Evolutionary conservation across 2,113 vertebrate species (phyloP), one percentile per base, ranked within the genome.

Genomic region (Vanacampus margaritifer): DNA sequence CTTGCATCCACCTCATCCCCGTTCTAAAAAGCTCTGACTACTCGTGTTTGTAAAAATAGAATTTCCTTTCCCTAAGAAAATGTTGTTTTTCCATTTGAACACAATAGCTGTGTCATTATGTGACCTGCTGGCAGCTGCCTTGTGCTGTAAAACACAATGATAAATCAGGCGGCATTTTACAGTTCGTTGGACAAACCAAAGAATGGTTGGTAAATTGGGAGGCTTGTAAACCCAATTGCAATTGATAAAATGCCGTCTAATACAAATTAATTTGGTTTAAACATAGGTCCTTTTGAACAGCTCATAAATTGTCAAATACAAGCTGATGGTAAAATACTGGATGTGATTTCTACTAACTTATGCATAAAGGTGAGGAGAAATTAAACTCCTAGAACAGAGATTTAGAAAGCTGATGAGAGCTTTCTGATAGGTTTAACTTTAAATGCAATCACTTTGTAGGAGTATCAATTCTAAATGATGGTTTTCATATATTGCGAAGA

Each of bases 201-300:
- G 79, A 78, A 80, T 79, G 87, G 90, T 91, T 88, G 83, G 80
- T 79, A 77, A 89, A 89, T 84, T 86, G 83, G 87, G 87, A 87
- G 78, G 73, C 79, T 86, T 88, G 84, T 90, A 13, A 90, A 91
- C 87, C 86, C 74, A 72, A 90, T 92, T 89, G 88, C 71, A 80
- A 85, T 78, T 84, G 82, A 76, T 78, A 84, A 79, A 80, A 86
- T 79, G 70, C 73, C 45, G 84, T 86, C 82, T 86, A 85, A 84
- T 86, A 86, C 86, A 82, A 86, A 75, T 72, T 83, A 69, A 84
- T 83, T 82, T 75, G 84, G 79, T 79, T 75, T 78, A 88, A 80
- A 85, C 83, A 86, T 80, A 69, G 28, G 65, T 73, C 76, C 72
- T 68, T 82, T 79, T 84, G 82, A 79, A 73, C 81, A 83, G 90